Evolutionary conservation across 2,888 invertebrate species (phyloP), one percentile per base, ranked within the genome.

Genomic region (Ennomos fuscantarius): DNA sequence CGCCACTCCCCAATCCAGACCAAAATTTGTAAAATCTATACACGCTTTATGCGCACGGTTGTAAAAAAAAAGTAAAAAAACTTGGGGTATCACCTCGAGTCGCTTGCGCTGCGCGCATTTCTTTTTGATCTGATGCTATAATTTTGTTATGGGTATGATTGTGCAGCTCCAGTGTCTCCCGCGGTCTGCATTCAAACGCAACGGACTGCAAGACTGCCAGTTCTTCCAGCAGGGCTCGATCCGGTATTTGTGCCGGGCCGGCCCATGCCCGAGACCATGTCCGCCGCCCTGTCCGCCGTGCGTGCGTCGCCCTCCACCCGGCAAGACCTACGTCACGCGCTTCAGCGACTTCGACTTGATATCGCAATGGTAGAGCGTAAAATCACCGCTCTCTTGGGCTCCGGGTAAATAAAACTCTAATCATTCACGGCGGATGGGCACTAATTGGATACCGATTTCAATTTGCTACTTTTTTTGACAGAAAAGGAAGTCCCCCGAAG

Each of bases 151-250:
- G 13, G 44, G 31, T 45, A 45, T 55, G 41, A 24, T 46, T 59
- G 55, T 77, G 68, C 73, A 93, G 93, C 85, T 93, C 62, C 87
- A 86, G 82, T 92, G 92, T 72, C 84, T 93, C 62, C 93, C 93
- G 62, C 84, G 90, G 68, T 90, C 93, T 59, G 92, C 92, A 47
- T 93, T 91, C 87, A 93, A 93, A 79, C 86, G 92, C 53, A 93
- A 93, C 73, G 93, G 92, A 36, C 81, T 93, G 62, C 93, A 92
- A 68, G 92, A 92, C 72, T 86, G 83, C 79, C 90, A 92, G 81
- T 92, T 80, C 82, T 90, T 91, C 81, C 90, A 92, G 78, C 90
- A 90, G 66, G 92, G 92, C 57, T 87, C 92, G 50, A 87, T 92
- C 66, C 89, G 93, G 69, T 92, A 93, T 76, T 74, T 93, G 66